Base-by-base conservation (phyloP, 2,797 vertebrate genomes). In the Hoplostethus atlanticus region DNA sequence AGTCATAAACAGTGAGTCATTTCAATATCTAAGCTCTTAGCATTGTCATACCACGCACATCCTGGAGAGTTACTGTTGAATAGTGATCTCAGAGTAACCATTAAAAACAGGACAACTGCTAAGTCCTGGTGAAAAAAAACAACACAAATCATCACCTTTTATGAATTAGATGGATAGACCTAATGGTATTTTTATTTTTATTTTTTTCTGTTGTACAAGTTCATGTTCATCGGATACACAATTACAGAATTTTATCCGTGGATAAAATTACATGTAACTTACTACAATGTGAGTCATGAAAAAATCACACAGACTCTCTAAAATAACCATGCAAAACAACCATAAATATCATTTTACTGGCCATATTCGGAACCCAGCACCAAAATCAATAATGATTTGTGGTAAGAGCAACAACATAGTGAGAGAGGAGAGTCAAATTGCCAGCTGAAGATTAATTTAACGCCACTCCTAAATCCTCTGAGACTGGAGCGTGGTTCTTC, bases 361-460 rank as follows among this genome's bases (percentile, higher is more conserved):
- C 66, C 80, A 84, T 85, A 87, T 92, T 80, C 85, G 81, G 70
- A 80, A 79, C 61, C 66, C 74, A 36, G 62, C 77, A 73, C 73
- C 83, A 80, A 91, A 93, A 91, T 93, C 87, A 89, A 91, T 90
- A 91, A 90, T 85, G 83, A 89, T 90, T 87, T 83, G 83, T 89
- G 80, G 84, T 71, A 55, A 71, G 83, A 88, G 92, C 78, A 87
- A 87, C 90, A 88, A 88, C 77, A 87, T 48, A 80, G 86, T 76
- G 81, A 77, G 86, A 87, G 86, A 79, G 82, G 74, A 84, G 87
- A 91, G 90, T 91, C 91, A 93, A 93, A 93, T 93, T 91, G 88
- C 88, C 88, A 91, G 86, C 88, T 94, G 90, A 91, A 93, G 93
- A 94, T 93, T 94, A 90, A 94, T 94, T 93, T 93, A 94, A 94